phyloP scores from a whole-genome alignment of 2,113 vertebrate genomes.

The Rousettus leschenaultii region DNA sequence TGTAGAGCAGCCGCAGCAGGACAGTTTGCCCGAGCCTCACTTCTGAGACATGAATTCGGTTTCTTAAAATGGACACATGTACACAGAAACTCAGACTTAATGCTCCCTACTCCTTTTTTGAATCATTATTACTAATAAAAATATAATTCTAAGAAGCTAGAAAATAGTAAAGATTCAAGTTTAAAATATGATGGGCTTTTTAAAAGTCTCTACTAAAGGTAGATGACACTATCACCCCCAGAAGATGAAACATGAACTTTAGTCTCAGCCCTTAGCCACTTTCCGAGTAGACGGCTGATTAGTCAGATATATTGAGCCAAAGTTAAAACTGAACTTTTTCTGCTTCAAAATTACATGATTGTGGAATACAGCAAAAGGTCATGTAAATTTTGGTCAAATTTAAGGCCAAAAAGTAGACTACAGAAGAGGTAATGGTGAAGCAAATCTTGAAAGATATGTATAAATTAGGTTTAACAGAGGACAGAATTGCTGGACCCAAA shows the following conservation, averaged over 20 bases:
- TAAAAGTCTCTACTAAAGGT: background rate
- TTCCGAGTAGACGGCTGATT: background rate
- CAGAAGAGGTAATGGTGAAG: background rate
- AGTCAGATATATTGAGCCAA: background rate
- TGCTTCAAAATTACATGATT: background rate
- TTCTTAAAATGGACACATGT: background rate
- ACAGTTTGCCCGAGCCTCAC: no score
- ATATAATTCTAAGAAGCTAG: background rate
- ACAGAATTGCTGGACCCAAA: background rate
- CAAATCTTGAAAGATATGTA: background rate
- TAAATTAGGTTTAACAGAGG: background rate
- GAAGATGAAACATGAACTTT: background rate
- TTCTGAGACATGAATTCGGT: background rate
- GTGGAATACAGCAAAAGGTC: background rate
- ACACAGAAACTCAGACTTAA: background rate
- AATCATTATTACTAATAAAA: background rate
- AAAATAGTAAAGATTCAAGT: background rate
- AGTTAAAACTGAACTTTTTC: slow-evolving; percentile 8
- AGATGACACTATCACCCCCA: background rate
- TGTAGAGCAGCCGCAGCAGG: background rate
- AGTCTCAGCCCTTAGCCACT: background rate
- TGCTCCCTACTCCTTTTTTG: background rate
- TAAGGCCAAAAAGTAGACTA: background rate
- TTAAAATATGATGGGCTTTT: background rate
- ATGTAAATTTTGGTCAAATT: background rate